Evolutionary conservation across 2,888 invertebrate genomes (phyloP), one percentile per base, ranked within the genome.

Genomic region (Nematopogon swammerdamellus): DNA sequence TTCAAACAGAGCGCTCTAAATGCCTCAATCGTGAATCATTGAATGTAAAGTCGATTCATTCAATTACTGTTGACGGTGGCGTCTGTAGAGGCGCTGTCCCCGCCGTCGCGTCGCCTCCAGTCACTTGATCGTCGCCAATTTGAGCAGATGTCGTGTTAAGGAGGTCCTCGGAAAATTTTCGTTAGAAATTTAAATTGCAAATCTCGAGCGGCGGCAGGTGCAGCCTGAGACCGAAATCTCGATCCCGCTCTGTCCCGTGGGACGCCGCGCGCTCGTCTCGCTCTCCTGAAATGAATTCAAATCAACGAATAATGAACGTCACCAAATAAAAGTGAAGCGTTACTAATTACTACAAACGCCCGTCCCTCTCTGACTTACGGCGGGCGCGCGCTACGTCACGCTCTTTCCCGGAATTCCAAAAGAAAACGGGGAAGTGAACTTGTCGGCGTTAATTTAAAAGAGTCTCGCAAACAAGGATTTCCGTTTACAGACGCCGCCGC

Each of bases 131-230:
- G 69, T 67, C 76, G 68, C 65, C 70, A 72, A 76, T 79, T 76
- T 72, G 75, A 76, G 72, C 77, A 79, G 79, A 80, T 80, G 77
- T 80, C 80, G 79, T 80, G 80, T 79, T 80, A 80, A 80, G 74
- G 74, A 80, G 77, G 71, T 75, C 74, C 73, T 77, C 67, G 62
- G 63, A 58, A 67, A 77, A 76, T 75, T 75, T 74, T 76, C 75
- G 71, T 74, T 69, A 52, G 62, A 67, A 72, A 80, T 80, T 79
- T 80, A 80, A 80, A 80, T 80, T 80, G 79, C 76, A 79, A 80
- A 80, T 80, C 45, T 76, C 64, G 68, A 68, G 66, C 68, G 70
- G 72, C 59, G 73, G 71, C 77, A 77, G 77, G 77, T 77, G 79
- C 77, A 77, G 67, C 65, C 61, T 64, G 58, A 67, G 65, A 70